These are phyloP conservation scores for Dendrolimus kikuchii DNA, from an alignment of 1,140 invertebrate species.

Conservation along the genomic window DNA sequence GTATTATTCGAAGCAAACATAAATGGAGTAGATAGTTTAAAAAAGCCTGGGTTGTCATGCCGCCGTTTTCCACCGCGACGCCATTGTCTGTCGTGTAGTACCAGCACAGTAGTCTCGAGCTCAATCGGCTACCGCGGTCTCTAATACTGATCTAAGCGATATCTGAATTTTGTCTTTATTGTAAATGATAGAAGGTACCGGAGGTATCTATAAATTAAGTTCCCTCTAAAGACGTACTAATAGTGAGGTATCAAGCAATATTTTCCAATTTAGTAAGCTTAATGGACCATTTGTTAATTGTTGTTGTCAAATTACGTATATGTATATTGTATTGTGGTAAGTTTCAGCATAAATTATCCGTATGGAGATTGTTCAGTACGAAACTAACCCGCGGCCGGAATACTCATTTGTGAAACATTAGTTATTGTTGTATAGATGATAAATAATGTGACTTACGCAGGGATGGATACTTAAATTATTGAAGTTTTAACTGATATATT, in stretches of 20 bases:
- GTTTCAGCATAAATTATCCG: slow-evolving; percentile 70
- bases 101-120: slow-evolving; percentile 8
- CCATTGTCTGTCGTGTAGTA: no score
- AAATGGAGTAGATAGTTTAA: no score
- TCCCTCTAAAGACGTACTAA: slow-evolving; percentile 26
- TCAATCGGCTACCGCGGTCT: slow-evolving; percentile 7
- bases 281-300: slow-evolving; percentile 58
- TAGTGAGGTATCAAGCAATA: slow-evolving; percentile 42
- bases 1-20: no score
- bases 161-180: slow-evolving; percentile 12
- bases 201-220: slow-evolving; percentile 28
- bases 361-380: slow-evolving; percentile 37
- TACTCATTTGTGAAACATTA: slow-evolving; percentile 67
- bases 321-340: slow-evolving; percentile 35
- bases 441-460: slow-evolving; percentile 73
- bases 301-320: slow-evolving; percentile 49
- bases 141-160: slow-evolving; percentile 6
- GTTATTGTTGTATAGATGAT: slow-evolving; percentile 71
- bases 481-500: slow-evolving; percentile 73
- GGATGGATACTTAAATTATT: slow-evolving; percentile 74
- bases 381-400: slow-evolving; percentile 41
- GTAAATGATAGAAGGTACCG: slow-evolving; percentile 27
- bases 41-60: no score
- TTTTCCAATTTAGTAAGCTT: slow-evolving; percentile 55
- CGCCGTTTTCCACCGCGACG: no score